These are phyloP conservation scores for Episyrphus balteatus DNA, from an alignment of 1,140 invertebrate genomes.

Conservation along the genomic window DNA sequence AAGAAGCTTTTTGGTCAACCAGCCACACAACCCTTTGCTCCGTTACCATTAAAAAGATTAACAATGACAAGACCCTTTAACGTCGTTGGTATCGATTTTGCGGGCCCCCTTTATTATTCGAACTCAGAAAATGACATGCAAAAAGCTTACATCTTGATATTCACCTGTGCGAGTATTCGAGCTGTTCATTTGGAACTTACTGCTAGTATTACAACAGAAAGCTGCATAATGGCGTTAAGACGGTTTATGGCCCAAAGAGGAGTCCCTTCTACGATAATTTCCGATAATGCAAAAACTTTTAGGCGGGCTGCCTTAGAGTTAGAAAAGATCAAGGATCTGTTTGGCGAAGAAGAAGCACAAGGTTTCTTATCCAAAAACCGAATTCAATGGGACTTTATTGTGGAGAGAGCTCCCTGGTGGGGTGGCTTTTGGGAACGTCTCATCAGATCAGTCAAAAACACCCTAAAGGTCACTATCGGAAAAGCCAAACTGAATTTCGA, in stretches of 20 bases:
- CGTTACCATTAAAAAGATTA: neutral
- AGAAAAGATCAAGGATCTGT: neutral
- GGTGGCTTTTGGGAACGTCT: slow-evolving; percentile 24
- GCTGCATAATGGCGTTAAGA: slow-evolving; percentile 20
- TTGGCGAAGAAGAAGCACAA: neutral
- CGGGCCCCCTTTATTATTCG: neutral
- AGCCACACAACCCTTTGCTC: neutral
- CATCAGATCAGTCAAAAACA: slow-evolving; percentile 13
- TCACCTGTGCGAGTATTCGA: slow-evolving; percentile 24
- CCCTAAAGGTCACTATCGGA: neutral
- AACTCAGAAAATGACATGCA: neutral
- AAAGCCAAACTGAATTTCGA: neutral
- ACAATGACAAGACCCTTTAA: neutral
- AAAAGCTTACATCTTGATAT: slow-evolving; percentile 6
- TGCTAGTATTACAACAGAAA: slow-evolving; percentile 16
- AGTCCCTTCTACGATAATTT: slow-evolving; percentile 27
- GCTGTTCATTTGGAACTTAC: slow-evolving; percentile 35
- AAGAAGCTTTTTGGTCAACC: neutral
- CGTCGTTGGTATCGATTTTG: neutral
- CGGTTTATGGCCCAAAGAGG: slow-evolving; percentile 28
- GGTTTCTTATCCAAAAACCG: neutral
- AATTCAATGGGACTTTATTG: slow-evolving; percentile 37
- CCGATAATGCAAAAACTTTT: slow-evolving; percentile 37
- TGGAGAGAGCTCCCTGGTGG: slow-evolving; percentile 34
- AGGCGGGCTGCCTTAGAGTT: slow-evolving; percentile 6